Conservation (phyloP, 2,113 vertebrate genomes). For the Hymenochirus boettgeri region DNA sequence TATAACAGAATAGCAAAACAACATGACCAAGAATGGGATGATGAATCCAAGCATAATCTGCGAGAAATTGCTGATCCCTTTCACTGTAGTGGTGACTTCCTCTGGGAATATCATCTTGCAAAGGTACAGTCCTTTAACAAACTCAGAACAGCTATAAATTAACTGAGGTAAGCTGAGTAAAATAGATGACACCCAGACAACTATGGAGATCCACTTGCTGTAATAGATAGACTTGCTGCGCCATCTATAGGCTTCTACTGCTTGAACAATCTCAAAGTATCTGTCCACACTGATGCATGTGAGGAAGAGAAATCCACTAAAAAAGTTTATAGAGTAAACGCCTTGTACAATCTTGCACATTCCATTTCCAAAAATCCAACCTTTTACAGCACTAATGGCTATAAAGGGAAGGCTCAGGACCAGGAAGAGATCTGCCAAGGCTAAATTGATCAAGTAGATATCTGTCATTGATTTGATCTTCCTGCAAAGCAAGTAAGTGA, state of each 20-base stretch:
- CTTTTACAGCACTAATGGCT: slow-evolving; percentile 46
- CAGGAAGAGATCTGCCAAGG: slow-evolving; percentile 81
- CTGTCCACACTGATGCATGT: slow-evolving; percentile 87
- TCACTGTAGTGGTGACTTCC: slow-evolving; percentile 47
- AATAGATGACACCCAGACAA: slow-evolving; percentile 66
- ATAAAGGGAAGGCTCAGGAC: slow-evolving; percentile 76
- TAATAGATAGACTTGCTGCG: slow-evolving; percentile 46
- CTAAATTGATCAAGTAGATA: slow-evolving; percentile 79
- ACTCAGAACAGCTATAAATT: slow-evolving; percentile 56
- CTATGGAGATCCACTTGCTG: slow-evolving; percentile 49
- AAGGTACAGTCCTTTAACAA: slow-evolving; percentile 10
- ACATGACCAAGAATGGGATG: slow-evolving; percentile 77
- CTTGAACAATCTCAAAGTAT: slow-evolving; percentile 73
- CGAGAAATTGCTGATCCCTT: slow-evolving; percentile 56
- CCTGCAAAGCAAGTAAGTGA: slow-evolving; percentile 71
- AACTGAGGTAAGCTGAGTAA: slow-evolving; percentile 78
- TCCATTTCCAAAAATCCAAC: slow-evolving; percentile 57
- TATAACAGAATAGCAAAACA: slow-evolving; percentile 69
- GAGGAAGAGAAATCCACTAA: slow-evolving; percentile 82
- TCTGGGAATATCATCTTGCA: slow-evolving; percentile 60
- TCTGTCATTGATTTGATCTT: slow-evolving; percentile 67
- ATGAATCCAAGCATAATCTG: slow-evolving; percentile 73
- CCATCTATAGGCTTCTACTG: slow-evolving; percentile 52
- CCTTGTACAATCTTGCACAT: slow-evolving; percentile 68
- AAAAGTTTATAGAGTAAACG: slow-evolving; percentile 78